Evolutionary conservation across 2,113 vertebrate species (phyloP).

Genomic region (Myiopsitta monachus): DNA sequence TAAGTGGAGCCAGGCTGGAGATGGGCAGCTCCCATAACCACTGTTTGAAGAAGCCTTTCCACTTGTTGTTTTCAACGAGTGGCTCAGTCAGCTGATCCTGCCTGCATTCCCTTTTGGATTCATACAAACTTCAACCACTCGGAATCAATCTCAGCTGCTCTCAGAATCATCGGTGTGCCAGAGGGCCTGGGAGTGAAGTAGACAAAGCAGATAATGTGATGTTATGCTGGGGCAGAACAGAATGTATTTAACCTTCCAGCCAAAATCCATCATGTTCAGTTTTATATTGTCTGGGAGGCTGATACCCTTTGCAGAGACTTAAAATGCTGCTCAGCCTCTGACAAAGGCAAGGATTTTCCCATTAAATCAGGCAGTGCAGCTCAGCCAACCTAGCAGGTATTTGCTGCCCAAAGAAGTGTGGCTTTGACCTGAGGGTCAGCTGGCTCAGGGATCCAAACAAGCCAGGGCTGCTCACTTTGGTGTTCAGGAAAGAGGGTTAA

Average conservation of each 20-base stretch:
- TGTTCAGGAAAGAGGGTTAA: not conserved
- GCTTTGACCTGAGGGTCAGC: not conserved
- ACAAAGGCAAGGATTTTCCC: conserved; percentile 30
- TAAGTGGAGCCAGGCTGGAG: not conserved
- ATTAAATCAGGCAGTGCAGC: conserved; percentile 19
- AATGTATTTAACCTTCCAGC: not conserved
- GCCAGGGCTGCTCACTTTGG: not conserved
- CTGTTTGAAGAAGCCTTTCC: not conserved
- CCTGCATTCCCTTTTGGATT: not conserved
- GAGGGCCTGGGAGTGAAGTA: not conserved
- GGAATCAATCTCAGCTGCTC: not conserved
- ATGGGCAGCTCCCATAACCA: not conserved
- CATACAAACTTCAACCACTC: not conserved
- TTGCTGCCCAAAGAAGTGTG: not conserved
- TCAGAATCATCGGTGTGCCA: not conserved
- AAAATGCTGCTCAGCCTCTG: not conserved
- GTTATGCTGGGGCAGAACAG: not conserved
- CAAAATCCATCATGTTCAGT: not conserved
- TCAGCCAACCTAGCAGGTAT: not conserved
- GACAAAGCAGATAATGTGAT: not conserved
- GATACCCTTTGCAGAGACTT: not conserved
- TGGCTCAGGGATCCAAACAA: not conserved
- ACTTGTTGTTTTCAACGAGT: not conserved
- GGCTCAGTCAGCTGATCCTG: not conserved
- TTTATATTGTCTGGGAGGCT: conserved; percentile 10